phyloP scores from a whole-genome alignment of 2,888 invertebrate genomes.

The Corbicula japonica region DNA sequence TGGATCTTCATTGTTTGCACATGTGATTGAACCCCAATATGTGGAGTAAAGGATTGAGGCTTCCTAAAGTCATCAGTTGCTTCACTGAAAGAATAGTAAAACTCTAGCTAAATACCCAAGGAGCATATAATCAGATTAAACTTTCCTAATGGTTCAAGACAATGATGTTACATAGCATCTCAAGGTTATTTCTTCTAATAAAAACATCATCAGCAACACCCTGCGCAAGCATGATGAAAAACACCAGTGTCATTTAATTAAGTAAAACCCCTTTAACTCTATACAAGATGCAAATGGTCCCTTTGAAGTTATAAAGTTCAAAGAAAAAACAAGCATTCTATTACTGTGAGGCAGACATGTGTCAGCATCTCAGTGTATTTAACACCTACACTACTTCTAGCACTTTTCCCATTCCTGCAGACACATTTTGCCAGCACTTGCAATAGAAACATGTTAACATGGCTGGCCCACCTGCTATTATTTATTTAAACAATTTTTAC shows the following conservation, averaged over 20 bases:
- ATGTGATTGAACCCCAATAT: too few relatives aligned
- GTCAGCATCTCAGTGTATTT: conserved; percentile 2
- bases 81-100: too few relatives aligned
- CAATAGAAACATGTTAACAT: not conserved
- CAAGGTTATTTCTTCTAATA: too few relatives aligned
- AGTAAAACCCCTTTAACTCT: not conserved
- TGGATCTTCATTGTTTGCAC: too few relatives aligned
- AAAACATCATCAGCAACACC: too few relatives aligned
- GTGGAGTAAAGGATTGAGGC: too few relatives aligned
- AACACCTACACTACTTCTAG: not conserved
- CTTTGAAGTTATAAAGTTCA: conserved; percentile 26
- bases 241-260: conserved; percentile 15
- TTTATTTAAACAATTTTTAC: conserved; percentile 58
- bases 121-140: too few relatives aligned
- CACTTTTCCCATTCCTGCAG: not conserved
- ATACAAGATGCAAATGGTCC: not conserved
- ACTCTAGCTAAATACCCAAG: too few relatives aligned
- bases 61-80: too few relatives aligned
- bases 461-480: conserved; percentile 61
- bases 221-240: conserved; percentile 14
- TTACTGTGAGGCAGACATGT: conserved; percentile 17
- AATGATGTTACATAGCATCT: too few relatives aligned
- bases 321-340: conserved; percentile 11
- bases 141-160: too few relatives aligned
- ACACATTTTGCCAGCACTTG: not conserved